These are phyloP conservation scores for Lycaena phlaeas DNA, from an alignment of 2,888 invertebrate species.

Conservation along the genomic window DNA sequence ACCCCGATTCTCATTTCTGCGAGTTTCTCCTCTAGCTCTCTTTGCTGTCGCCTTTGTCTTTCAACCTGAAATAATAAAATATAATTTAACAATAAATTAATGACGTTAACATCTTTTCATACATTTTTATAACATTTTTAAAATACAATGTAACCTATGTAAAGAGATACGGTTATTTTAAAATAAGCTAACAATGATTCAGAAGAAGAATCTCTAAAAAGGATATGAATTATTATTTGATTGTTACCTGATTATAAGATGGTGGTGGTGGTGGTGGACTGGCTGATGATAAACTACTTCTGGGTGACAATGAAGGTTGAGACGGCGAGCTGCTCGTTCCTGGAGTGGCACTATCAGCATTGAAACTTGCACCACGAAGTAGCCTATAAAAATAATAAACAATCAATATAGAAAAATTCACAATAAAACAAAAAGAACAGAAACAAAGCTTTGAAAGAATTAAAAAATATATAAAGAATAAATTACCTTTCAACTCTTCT, in stretches of 20 bases:
- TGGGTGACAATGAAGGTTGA: slow-evolving; percentile 87
- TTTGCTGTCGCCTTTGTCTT: slow-evolving; percentile 73
- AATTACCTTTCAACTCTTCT: slow-evolving; percentile 84
- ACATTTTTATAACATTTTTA: too few species aligned
- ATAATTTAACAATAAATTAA: too few species aligned
- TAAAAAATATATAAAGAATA: too few species aligned
- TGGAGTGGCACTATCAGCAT: slow-evolving; percentile 73
- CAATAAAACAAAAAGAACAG: neutral
- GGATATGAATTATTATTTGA: neutral
- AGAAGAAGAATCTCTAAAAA: too few species aligned
- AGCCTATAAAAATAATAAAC: slow-evolving; percentile 48
- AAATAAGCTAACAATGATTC: too few species aligned
- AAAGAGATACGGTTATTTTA: too few species aligned
- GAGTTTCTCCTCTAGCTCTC: slow-evolving; percentile 61
- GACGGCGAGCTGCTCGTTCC: slow-evolving; percentile 79
- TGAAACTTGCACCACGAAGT: slow-evolving; percentile 66
- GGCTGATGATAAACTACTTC: slow-evolving; percentile 89
- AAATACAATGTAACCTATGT: too few species aligned
- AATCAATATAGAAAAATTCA: neutral
- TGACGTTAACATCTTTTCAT: too few species aligned
- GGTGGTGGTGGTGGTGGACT: slow-evolving; percentile 83
- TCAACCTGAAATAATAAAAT: slow-evolving; percentile 78
- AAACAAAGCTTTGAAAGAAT: too few species aligned
- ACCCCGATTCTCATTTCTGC: slow-evolving; percentile 73
- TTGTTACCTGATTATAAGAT: slow-evolving; percentile 55